Evolutionary conservation across 2,888 invertebrate genomes (phyloP), one percentile per base, ranked within the genome.

Genomic region (Melinopterus prodromus): DNA sequence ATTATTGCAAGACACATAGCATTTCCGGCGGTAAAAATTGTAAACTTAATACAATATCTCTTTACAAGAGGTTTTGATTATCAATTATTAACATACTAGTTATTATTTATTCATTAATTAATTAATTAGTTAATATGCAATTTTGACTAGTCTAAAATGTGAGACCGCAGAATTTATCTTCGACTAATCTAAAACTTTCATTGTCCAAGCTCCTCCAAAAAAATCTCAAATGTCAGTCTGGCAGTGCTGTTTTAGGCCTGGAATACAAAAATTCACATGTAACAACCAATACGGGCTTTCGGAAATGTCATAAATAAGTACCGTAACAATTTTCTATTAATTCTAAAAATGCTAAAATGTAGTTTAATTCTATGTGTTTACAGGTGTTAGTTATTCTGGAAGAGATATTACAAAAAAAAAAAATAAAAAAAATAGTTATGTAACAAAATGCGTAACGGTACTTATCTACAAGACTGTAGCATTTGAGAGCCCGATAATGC

Each of bases 151-250:
- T 80, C 80, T 88, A 89, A 86, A 89, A 89, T 79, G 89, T 89
- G 82, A 89, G 88, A 85, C 89, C 89, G 84, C 87, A 89, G 87
- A 89, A 89, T 86, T 89, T 89, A 85, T 89, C 89, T 85, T 89
- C 89, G 82, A 89, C 89, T 88, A 89, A 88, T 87, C 87, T 89
- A 88, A 89, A 89, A 83, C 88, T 89, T 84, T 89, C 89, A 87
- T 87, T 88, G 85, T 89, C 89, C 88, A 89, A 86, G 85, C 88
- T 88, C 86, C 88, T 89, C 89, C 89, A 89, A 88, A 89, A 89
- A 89, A 89, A 89, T 83, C 89, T 89, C 88, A 88, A 89, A 88
- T 89, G 89, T 89, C 89, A 89, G 89, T 89, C 89, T 86, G 88
- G 88, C 85, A 87, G 88, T 83, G 88, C 86, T 82, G 89, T 89